These are phyloP conservation scores for Cichladusa arquata DNA, from an alignment of 2,113 vertebrate species.

Conservation along the genomic window DNA sequence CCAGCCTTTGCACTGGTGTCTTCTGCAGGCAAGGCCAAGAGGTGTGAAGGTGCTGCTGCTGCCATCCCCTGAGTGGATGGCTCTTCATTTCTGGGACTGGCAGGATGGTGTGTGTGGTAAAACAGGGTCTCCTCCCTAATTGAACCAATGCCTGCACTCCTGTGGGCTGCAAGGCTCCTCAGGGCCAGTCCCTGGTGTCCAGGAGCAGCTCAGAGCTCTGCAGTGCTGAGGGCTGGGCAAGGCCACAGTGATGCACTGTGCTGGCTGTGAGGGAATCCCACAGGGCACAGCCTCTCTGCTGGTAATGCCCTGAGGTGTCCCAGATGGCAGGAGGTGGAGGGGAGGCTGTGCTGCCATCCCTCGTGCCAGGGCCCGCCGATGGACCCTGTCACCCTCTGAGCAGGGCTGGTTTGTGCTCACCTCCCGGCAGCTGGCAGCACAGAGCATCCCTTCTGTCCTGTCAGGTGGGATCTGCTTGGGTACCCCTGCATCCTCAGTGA, in stretches of 20 bases:
- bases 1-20: background rate
- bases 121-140: background rate
- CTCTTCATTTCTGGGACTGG: background rate
- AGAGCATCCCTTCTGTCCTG: background rate
- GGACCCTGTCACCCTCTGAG: background rate
- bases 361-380: accelerated
- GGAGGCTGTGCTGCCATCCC: background rate
- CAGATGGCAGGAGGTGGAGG: accelerated
- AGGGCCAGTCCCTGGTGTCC: accelerated
- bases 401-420: background rate
- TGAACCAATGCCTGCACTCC: background rate
- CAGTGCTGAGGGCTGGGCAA: background rate
- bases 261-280: background rate
- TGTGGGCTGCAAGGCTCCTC: background rate
- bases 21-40: background rate
- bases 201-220: background rate
- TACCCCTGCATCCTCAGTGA: accelerated
- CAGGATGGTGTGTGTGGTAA: background rate
- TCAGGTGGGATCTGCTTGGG: background rate
- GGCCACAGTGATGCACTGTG: background rate
- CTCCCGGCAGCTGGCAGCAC: background rate
- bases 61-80: no score
- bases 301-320: background rate
- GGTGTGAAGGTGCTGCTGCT: background rate
- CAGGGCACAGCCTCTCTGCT: background rate